These are phyloP conservation scores for Tetragonula carbonaria DNA, from an alignment of 2,888 invertebrate species.

Conservation along the genomic window DNA sequence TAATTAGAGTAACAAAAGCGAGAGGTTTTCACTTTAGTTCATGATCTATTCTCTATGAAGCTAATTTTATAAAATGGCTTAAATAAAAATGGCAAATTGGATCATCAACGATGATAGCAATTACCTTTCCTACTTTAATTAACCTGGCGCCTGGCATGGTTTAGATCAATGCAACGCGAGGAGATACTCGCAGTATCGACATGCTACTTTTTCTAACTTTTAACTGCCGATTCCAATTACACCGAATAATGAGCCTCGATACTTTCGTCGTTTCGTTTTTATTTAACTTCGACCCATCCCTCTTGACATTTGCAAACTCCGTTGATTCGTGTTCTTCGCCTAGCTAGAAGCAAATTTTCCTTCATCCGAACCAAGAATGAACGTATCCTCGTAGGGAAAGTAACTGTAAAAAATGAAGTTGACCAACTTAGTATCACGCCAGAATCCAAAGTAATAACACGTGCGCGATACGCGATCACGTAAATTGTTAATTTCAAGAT, in stretches of 20 bases:
- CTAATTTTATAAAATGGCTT: not conserved
- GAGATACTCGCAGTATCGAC: too few species aligned
- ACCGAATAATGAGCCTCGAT: not conserved
- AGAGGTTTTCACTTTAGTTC: not conserved
- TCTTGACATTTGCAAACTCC: not conserved
- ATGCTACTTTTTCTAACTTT: not conserved
- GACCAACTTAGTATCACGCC: slow-evolving; percentile 2
- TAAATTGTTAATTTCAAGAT: slow-evolving; percentile 38
- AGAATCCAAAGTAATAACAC: slow-evolving; percentile 1
- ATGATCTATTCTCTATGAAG: not conserved
- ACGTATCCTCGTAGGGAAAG: not conserved
- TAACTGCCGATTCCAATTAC: not conserved
- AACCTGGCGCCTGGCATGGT: not conserved
- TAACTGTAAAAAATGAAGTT: not conserved
- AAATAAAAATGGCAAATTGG: not conserved
- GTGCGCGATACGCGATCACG: not conserved
- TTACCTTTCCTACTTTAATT: not conserved
- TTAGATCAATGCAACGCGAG: not conserved
- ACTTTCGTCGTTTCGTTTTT: not conserved
- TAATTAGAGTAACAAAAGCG: not conserved
- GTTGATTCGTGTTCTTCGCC: not conserved
- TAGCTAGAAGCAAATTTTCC: not conserved
- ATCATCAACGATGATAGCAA: not conserved
- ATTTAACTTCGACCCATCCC: not conserved
- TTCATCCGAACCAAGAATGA: not conserved